Evolutionary conservation across 23 tunicate species (phyloP), one percentile per base, ranked within the genome.

Genomic region (Oikopleura dioica): DNA sequence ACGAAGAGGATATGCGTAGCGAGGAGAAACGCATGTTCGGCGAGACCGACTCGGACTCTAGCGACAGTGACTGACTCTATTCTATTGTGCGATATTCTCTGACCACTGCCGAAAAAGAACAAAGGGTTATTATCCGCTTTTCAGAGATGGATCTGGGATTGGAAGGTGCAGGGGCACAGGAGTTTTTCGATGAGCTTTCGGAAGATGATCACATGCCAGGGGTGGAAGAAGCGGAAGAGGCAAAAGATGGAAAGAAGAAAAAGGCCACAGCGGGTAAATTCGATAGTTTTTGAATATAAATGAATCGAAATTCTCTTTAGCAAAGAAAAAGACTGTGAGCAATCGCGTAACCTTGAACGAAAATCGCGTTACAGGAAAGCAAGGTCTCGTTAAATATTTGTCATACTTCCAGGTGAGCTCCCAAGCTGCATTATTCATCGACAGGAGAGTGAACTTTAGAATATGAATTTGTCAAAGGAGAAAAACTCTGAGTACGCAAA

Each of bases 331-430:
- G 5, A 63, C 72, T 16, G 26, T 63, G 30, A 16, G 32, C 5
- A 63, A 63, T 63, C 72, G 72, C 33, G 33, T 63, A 2, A 28
- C 33, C 5, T 31, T 63, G 30, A 63, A 63, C 26, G 72, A 63
- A 63, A 24, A 31, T 12, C 33, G 16, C 2, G 16, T 63, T 12
- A 21, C 33, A 21, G 72, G 72, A 2, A 23, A 23, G 72, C 16
- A 63, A 63, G 72, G 72, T 63, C 72, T 63, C 4, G 72, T 63
- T 31, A 63, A 63, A 63, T 63, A 63, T 31, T 28, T 63, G 5
- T 23, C 32, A 12, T 28, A 63, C 33, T 63, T 63, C 26, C 16
- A 63, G 72, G 72, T 63, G 33, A 21, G 55, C 55, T 9, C 9
- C 55, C 9, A 44, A 44, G 16, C 55, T 44, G 16, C 55, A 44